Percentiles rank a stretch among this genome's conserved stretches.
phyloP scores from a whole-genome alignment of 2,797 vertebrate species.

The Acanthurus leucopareius region DNA sequence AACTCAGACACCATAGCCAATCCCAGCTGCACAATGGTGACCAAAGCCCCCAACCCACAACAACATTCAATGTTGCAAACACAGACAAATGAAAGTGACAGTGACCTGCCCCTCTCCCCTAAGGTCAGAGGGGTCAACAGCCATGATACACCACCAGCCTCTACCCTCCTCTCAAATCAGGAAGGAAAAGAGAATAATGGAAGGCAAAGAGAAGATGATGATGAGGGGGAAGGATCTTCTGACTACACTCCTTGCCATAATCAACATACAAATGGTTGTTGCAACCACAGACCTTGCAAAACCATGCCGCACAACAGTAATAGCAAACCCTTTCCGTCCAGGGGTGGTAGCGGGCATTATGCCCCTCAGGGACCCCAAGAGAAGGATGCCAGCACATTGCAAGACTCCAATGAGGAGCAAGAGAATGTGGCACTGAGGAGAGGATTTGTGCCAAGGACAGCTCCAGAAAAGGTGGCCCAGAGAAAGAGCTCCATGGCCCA shows the following conservation, averaged over 20 bases:
- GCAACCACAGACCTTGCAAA: slow-evolving; percentile 69
- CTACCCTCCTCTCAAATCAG: slow-evolving; percentile 45
- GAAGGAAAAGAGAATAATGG: slow-evolving; percentile 60
- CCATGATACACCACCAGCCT: slow-evolving; percentile 50
- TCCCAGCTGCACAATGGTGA: slow-evolving; percentile 76
- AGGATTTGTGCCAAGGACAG: slow-evolving; percentile 86
- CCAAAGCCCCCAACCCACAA: slow-evolving; percentile 81
- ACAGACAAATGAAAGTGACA: slow-evolving; percentile 72
- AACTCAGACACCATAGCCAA: slow-evolving; percentile 83
- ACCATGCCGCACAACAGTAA: slow-evolving; percentile 71
- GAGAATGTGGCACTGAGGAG: slow-evolving; percentile 84
- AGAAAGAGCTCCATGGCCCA: slow-evolving; percentile 97
- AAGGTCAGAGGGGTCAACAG: slow-evolving; percentile 84
- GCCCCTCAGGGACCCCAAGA: slow-evolving; percentile 54
- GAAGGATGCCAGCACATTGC: slow-evolving; percentile 24
- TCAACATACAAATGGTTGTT: slow-evolving; percentile 58
- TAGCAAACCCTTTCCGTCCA: slow-evolving; percentile 66
- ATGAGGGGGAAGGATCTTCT: slow-evolving; percentile 39
- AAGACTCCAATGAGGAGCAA: slow-evolving; percentile 59
- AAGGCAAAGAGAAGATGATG: slow-evolving; percentile 53
- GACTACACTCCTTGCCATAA: neutral
- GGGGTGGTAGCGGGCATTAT: slow-evolving; percentile 47
- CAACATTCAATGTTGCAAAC: neutral
- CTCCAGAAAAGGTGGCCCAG: slow-evolving; percentile 92
- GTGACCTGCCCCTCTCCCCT: slow-evolving; percentile 66